phyloP scores from a whole-genome alignment of 2,797 vertebrate genomes.

The Lophius americanus region DNA sequence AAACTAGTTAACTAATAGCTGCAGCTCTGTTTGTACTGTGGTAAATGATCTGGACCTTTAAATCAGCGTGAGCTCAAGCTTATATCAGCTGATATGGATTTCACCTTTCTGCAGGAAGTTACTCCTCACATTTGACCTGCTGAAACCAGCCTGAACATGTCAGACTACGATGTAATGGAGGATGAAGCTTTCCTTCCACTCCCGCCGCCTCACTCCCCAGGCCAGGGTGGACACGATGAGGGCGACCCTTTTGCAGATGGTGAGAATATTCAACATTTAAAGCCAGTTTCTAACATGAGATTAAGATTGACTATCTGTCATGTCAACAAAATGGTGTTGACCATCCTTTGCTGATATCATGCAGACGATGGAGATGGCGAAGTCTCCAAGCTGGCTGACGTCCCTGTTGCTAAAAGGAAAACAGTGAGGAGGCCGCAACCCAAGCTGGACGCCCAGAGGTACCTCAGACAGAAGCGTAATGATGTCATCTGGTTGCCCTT shows the following conservation, averaged over 20 bases:
- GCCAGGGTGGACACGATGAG: slow-evolving; percentile 64
- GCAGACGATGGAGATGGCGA: slow-evolving; percentile 74
- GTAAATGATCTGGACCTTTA: not conserved
- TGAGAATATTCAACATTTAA: slow-evolving; percentile 23
- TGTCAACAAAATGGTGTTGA: not conserved
- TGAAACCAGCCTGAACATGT: slow-evolving; percentile 75
- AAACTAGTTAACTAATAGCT: too few species aligned
- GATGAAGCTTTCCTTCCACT: slow-evolving; percentile 90
- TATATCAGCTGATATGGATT: too few species aligned
- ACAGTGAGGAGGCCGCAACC: slow-evolving; percentile 87
- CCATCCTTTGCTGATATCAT: not conserved
- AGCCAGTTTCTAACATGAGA: not conserved
- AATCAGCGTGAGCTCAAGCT: too few species aligned
- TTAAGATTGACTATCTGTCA: not conserved
- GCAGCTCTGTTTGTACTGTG: not conserved
- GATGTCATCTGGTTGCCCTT: too few species aligned
- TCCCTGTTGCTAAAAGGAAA: slow-evolving; percentile 82
- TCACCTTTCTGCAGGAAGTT: slow-evolving; percentile 21
- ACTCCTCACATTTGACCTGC: slow-evolving; percentile 40
- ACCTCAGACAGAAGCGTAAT: not conserved
- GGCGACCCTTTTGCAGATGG: slow-evolving; percentile 68
- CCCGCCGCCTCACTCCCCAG: slow-evolving; percentile 88
- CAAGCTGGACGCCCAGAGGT: slow-evolving; percentile 95
- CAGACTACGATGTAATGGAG: slow-evolving; percentile 81
- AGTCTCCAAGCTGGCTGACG: slow-evolving; percentile 79